Conservation (phyloP, 1,140 invertebrate genomes). For the Tetramorium alpestre region DNA sequence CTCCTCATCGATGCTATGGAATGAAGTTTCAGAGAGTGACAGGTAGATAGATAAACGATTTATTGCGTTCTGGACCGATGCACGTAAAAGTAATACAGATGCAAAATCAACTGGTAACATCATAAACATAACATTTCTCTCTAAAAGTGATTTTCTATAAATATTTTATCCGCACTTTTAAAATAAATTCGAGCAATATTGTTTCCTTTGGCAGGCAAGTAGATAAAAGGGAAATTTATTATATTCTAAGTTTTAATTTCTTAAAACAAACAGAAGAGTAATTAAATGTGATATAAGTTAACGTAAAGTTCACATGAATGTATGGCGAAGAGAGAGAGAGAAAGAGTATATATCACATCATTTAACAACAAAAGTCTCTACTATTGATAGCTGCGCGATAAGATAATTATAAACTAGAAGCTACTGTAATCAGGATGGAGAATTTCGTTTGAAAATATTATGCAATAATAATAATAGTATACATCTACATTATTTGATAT, state of each 20-base stretch:
- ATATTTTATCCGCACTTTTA: background rate
- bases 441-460: background rate
- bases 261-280: background rate
- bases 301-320: background rate
- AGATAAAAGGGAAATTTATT: background rate
- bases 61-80: constrained; percentile 24
- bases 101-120: constrained; percentile 27
- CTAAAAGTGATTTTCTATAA: background rate
- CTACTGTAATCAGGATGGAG: background rate
- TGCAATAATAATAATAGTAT: background rate
- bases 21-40: constrained; percentile 39
- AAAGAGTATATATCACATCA: background rate
- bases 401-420: background rate
- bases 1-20: constrained; percentile 35
- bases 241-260: background rate
- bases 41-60: constrained; percentile 41
- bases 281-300: background rate
- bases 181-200: background rate
- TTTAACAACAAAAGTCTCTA: background rate
- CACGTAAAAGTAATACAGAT: constrained; percentile 10
- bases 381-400: background rate
- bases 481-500: constrained; percentile 1
- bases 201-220: background rate
- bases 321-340: background rate
- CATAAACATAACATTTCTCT: background rate